A percentile compares a stretch with the other conserved stretches of the same genome.
Evolutionary conservation across 1,140 invertebrate species (phyloP).

Genomic region (Macrosteles quadrilineatus): DNA sequence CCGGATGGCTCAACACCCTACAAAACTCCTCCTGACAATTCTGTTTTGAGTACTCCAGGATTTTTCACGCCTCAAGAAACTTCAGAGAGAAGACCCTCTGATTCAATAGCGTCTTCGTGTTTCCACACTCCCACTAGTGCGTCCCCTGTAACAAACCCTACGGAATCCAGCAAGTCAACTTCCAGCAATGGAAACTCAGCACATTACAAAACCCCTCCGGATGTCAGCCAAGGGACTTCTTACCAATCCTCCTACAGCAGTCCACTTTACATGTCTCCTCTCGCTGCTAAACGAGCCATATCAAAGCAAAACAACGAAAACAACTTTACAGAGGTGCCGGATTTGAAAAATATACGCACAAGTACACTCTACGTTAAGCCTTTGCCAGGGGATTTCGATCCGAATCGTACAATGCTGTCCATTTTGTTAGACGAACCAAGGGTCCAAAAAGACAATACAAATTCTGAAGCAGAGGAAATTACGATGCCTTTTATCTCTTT

Average conservation of each 20-base stretch:
- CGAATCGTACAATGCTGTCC: constrained; percentile 27
- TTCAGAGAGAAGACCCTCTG: constrained; percentile 25
- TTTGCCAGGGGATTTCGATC: constrained; percentile 4
- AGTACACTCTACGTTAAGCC: constrained; percentile 26
- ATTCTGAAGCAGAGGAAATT: neutral
- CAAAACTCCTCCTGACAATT: constrained; percentile 36
- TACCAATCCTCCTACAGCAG: constrained; percentile 1
- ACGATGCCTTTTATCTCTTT: constrained; percentile 18
- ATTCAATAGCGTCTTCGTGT: constrained; percentile 29
- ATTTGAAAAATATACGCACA: constrained; percentile 17
- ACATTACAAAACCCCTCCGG: constrained; percentile 22
- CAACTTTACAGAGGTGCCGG: constrained; percentile 12
- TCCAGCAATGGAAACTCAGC: constrained; percentile 6
- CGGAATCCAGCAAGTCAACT: neutral
- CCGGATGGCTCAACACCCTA: constrained; percentile 28
- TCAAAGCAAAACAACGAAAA: neutral
- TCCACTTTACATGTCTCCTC: constrained; percentile 12
- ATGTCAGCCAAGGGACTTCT: neutral
- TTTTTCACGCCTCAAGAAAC: constrained; percentile 29
- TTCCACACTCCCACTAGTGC: constrained; percentile 36
- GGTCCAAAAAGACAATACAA: constrained; percentile 20
- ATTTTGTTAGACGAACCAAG: constrained; percentile 28
- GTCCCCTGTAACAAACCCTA: constrained; percentile 26
- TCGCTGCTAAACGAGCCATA: neutral
- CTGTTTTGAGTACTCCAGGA: constrained; percentile 25